phyloP scores from a whole-genome alignment of 2,888 invertebrate genomes.

The Drosophila sordidula region DNA sequence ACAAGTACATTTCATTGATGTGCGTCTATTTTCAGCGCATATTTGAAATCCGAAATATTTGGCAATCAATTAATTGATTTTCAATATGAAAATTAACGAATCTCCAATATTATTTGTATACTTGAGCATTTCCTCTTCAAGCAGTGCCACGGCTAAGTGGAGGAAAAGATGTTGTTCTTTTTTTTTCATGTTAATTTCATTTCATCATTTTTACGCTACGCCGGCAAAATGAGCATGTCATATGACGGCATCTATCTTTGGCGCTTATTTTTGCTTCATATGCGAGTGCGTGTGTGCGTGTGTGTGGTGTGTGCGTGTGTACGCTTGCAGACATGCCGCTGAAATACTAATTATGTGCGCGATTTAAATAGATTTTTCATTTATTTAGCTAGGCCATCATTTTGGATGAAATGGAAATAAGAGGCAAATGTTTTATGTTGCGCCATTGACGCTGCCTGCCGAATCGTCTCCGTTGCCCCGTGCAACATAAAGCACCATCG shows the following conservation, averaged over 20 bases:
- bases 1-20: constrained; percentile 64
- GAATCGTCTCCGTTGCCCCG: constrained; percentile 12
- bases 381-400: constrained; percentile 78
- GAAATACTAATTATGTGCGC: constrained; percentile 82
- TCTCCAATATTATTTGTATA: constrained; percentile 31
- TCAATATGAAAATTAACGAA: constrained; percentile 57
- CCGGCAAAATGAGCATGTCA: constrained; percentile 74
- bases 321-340: constrained; percentile 67
- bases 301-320: constrained; percentile 29
- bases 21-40: constrained; percentile 34
- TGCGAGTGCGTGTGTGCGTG: constrained; percentile 10
- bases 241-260: constrained; percentile 64
- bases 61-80: constrained; percentile 78
- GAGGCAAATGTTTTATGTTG: constrained; percentile 79
- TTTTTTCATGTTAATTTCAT: constrained; percentile 75
- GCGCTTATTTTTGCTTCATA: constrained; percentile 55
- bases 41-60: constrained; percentile 56
- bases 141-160: constrained; percentile 29
- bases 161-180: constrained; percentile 29
- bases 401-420: constrained; percentile 70
- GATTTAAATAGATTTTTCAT: constrained; percentile 81
- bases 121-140: constrained; percentile 55
- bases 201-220: constrained; percentile 73
- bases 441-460: constrained; percentile 60
- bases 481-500: constrained; percentile 31